phyloP scores from a whole-genome alignment of 2,797 vertebrate species.

The Pseudopleuronectes americanus region DNA sequence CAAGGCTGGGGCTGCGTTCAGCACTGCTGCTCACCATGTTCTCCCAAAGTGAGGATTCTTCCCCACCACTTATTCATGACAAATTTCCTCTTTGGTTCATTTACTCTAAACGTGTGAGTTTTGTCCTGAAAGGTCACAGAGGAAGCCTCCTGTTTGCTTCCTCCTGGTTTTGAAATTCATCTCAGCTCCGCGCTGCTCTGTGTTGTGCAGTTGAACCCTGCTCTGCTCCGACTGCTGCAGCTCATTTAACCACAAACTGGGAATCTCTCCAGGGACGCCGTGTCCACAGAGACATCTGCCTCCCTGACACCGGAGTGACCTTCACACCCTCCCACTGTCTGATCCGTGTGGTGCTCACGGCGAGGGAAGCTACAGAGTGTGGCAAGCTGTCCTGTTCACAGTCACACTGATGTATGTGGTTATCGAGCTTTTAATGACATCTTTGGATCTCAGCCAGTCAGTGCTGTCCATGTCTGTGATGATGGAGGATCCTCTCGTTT shows the following conservation, averaged over 20 bases:
- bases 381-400: constrained; percentile 59
- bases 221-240: constrained; percentile 28
- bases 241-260: constrained; percentile 44
- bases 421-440: constrained; percentile 58
- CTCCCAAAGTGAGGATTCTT: too few species aligned
- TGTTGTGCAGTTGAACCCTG: constrained; percentile 24
- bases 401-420: constrained; percentile 49
- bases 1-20: too few species aligned
- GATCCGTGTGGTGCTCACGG: constrained; percentile 53
- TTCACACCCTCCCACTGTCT: constrained; percentile 61
- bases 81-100: too few species aligned
- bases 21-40: too few species aligned
- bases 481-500: constrained; percentile 42
- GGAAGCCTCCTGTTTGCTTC: not conserved
- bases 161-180: constrained; percentile 28
- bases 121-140: constrained; percentile 3
- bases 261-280: constrained; percentile 35
- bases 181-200: constrained; percentile 10
- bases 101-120: not conserved
- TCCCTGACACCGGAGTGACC: constrained; percentile 65
- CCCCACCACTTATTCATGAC: too few species aligned
- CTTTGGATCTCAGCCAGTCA: constrained; percentile 53
- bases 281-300: constrained; percentile 66
- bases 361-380: constrained; percentile 32
- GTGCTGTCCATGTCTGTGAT: constrained; percentile 23